These are phyloP conservation scores for Poecile montanus DNA, from an alignment of 2,797 vertebrate genomes.

Conservation along the genomic window DNA sequence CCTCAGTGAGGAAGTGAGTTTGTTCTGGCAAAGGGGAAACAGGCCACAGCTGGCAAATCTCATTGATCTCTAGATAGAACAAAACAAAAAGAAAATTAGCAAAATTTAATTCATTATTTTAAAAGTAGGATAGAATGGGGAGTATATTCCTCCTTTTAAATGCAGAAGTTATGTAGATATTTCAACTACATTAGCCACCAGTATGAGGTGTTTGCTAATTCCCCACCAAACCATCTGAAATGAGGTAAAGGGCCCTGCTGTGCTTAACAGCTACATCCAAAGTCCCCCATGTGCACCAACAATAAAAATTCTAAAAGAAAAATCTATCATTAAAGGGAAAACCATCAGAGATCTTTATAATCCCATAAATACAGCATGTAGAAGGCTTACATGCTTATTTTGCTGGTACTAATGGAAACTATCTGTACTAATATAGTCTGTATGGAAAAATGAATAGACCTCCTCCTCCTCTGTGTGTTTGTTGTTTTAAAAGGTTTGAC, in stretches of 20 bases:
- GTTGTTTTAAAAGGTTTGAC: constrained; percentile 6
- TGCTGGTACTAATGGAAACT: background rate
- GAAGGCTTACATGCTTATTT: background rate
- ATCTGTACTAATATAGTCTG: background rate
- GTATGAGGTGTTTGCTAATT: background rate
- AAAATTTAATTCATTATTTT: background rate
- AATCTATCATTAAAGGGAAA: background rate
- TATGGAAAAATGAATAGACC: background rate
- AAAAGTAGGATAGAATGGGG: background rate
- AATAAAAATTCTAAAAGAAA: background rate
- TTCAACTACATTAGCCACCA: background rate
- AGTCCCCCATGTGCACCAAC: background rate
- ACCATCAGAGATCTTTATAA: background rate
- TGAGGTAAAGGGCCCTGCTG: background rate
- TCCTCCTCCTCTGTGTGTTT: background rate
- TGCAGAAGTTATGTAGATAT: background rate
- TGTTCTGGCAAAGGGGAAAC: background rate
- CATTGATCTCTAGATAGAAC: background rate
- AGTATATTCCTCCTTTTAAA: background rate
- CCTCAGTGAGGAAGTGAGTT: background rate
- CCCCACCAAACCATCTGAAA: background rate
- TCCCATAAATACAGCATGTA: background rate
- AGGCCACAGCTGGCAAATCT: background rate
- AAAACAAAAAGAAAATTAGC: background rate
- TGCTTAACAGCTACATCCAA: background rate